phyloP scores from a whole-genome alignment of 2,113 vertebrate species.

The Chionis minor region DNA sequence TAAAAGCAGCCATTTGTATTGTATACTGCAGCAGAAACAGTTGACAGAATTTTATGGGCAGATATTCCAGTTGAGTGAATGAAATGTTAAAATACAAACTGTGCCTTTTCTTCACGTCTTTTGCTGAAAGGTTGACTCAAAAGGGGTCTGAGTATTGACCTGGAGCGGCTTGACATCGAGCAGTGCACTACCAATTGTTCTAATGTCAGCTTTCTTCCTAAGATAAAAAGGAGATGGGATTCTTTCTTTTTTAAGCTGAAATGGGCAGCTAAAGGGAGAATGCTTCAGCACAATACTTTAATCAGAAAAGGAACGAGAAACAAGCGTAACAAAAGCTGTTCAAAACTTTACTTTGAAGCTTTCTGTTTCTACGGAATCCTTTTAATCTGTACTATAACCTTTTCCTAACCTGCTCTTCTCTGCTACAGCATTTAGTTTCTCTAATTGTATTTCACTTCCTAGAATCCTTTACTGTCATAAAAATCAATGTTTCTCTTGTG shows the following conservation, averaged over 20 bases:
- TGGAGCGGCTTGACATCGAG: neutral
- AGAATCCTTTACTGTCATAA: neutral
- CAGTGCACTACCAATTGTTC: neutral
- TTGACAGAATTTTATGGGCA: neutral
- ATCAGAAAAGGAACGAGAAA: conserved; percentile 20
- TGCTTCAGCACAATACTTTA: neutral
- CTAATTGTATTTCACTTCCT: conserved; percentile 20
- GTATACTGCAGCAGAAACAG: neutral
- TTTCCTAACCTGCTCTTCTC: conserved; percentile 20
- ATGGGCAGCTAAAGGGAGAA: neutral
- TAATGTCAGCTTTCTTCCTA: neutral
- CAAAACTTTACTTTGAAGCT: conserved; percentile 50
- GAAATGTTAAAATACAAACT: neutral
- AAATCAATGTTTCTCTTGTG: neutral
- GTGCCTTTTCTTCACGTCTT: neutral
- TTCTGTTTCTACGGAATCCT: neutral
- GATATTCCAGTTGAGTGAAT: neutral
- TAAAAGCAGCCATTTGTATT: neutral
- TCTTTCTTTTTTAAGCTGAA: neutral
- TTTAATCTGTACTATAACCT: conserved; percentile 43
- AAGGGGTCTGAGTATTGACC: conserved; percentile 23
- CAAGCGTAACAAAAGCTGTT: conserved; percentile 15
- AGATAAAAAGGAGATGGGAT: neutral
- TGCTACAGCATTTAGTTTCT: conserved; percentile 19
- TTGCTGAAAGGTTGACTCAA: neutral